A percentile compares a stretch with the other conserved stretches of the same genome.
These are phyloP conservation scores for Malaclemys terrapin DNA, from an alignment of 2,113 vertebrate species.

Conservation along the genomic window DNA sequence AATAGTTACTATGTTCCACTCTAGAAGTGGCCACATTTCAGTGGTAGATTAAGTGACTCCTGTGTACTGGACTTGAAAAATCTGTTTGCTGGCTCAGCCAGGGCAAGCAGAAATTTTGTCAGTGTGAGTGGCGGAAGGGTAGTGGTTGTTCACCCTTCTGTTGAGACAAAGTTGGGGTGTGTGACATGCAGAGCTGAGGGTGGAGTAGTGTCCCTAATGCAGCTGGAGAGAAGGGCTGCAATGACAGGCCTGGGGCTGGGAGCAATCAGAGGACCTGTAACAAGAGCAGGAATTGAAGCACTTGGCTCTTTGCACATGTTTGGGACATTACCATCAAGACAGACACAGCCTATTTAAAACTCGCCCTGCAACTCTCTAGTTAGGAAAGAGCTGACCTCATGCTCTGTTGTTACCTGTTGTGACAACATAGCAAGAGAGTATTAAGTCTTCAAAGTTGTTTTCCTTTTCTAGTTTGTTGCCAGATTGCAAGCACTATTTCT, in stretches of 20 bases:
- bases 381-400: background rate
- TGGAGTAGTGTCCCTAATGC: background rate
- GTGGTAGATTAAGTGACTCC: background rate
- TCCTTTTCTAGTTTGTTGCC: background rate
- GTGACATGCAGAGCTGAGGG: background rate
- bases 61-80: background rate
- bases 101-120: background rate
- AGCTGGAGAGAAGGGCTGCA: background rate
- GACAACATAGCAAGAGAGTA: rapidly evolving
- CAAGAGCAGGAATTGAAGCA: background rate
- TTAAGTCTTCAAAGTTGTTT: background rate
- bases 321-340: background rate
- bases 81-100: background rate
- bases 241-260: background rate
- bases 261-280: background rate
- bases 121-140: background rate
- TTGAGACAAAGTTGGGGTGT: background rate
- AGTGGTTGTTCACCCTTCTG: background rate
- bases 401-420: background rate
- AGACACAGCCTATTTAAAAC: background rate
- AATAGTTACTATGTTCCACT: background rate
- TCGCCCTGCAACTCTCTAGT: background rate
- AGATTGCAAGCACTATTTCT: background rate
- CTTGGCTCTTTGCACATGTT: background rate
- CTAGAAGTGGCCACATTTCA: background rate